Evolutionary conservation across 2,113 vertebrate genomes (phyloP), one percentile per base, ranked within the genome.

Genomic region (Triplophysa siluroides): DNA sequence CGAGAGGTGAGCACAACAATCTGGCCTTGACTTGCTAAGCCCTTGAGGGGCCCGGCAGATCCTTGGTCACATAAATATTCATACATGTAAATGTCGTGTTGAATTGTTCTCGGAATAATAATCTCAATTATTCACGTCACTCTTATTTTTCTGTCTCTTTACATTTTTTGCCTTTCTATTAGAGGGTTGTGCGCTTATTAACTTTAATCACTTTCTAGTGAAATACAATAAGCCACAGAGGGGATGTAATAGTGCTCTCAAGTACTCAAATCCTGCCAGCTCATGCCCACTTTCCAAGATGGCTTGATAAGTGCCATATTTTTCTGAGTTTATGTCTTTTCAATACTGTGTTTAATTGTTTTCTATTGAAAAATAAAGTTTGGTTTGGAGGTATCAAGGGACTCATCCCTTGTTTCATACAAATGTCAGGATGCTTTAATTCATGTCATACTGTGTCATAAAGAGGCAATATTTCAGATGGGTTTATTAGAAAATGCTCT

Each of bases 1-100:
- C 95, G 96, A 94, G 98, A 99, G 95, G 97, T 99, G 92, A 95
- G 95, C 71, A 74, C 18, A 43, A 8, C 45, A 38, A 56, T 63
- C 54, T 78, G 38, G 21, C 62, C 16, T 38, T 18, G 63, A 19
- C 19, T 18, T 52, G 23, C 56, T 10, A 23, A 69, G 18, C 75
- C 62, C 24, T 65, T 54, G 14, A 63, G 63, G 38, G 21, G 23
- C 60, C 29, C 4, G 8, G 72, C 47, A 75, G 24, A 75, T 72
- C 69, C 21, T 41, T 16, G 23, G 29, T 4, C 33, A 4, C 73
- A 78, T 88, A 52, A 88, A 86, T 89, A 87, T 86, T 88, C 76
- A 88, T 81, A 14, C 29, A 87, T 91, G 85, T 66, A 90, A 89
- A 90, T 88, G 65, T 71, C 67, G 73, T 79, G 64, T 62, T 74